Evolutionary conservation across 2,797 vertebrate genomes (phyloP).

Genomic region (Nasua narica): DNA sequence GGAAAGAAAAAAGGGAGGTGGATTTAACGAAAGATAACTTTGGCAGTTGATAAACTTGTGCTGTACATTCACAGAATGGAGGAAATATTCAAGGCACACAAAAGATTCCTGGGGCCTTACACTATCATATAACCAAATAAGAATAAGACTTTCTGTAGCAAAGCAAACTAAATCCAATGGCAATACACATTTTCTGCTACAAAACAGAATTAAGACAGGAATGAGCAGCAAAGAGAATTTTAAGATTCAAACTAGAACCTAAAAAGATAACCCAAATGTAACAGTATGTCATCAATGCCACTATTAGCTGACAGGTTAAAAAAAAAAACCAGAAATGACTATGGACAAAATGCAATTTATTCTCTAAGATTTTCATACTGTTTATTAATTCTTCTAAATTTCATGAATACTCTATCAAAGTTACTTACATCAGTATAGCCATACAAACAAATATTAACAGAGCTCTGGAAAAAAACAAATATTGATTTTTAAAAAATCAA

Average conservation of each 20-base stretch:
- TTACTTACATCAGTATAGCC: not conserved
- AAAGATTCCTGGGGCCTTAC: not conserved
- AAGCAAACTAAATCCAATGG: not conserved
- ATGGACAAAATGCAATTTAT: not conserved
- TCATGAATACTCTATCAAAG: not conserved
- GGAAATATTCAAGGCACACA: not conserved
- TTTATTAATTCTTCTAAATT: constrained; percentile 45
- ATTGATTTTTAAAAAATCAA: not conserved
- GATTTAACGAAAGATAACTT: not conserved
- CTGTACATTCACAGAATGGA: not conserved
- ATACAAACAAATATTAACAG: not conserved
- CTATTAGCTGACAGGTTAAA: not conserved
- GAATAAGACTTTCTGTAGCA: not conserved
- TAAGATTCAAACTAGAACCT: not conserved
- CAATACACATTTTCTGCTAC: not conserved
- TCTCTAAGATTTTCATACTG: constrained; percentile 5
- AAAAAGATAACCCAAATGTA: not conserved
- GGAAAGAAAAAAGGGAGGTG: not conserved
- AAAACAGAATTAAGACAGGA: not conserved
- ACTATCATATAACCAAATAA: not conserved
- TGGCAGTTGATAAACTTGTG: not conserved
- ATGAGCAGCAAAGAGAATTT: not conserved
- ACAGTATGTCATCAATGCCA: not conserved
- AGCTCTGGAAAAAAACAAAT: not conserved
- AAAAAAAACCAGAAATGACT: not conserved